phyloP scores from a whole-genome alignment of 1,140 invertebrate genomes.

The Pentalonia nigronervosa region DNA sequence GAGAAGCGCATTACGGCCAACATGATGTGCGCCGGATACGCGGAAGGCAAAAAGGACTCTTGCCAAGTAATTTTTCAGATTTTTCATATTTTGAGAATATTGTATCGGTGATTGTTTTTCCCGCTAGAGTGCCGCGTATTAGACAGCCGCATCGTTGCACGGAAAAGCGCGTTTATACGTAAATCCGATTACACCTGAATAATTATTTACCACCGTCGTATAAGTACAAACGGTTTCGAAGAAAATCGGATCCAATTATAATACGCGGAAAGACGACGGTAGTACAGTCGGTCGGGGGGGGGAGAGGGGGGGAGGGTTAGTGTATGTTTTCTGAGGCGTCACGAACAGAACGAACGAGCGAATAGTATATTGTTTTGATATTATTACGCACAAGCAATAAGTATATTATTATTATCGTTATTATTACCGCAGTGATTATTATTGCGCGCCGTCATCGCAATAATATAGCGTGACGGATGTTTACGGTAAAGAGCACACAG shows the following conservation, averaged over 20 bases:
- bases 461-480: neutral
- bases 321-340: neutral
- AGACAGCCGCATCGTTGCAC: too few relatives aligned
- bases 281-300: neutral
- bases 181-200: neutral
- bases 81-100: neutral
- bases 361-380: neutral
- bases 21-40: constrained; percentile 85
- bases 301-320: too few relatives aligned
- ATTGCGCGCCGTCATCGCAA: neutral
- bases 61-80: constrained; percentile 65
- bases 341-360: neutral
- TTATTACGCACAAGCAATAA: neutral
- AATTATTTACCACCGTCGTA: neutral
- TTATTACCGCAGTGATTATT: neutral
- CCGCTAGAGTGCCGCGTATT: neutral
- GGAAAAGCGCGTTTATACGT: too few relatives aligned
- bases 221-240: neutral
- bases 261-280: neutral
- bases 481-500: neutral
- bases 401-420: neutral
- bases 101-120: neutral
- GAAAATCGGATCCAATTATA: neutral
- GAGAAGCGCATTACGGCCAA: constrained; percentile 78
- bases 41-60: constrained; percentile 77